Conservation (phyloP, 2,113 vertebrate species). For the Crypturellus undulatus region DNA sequence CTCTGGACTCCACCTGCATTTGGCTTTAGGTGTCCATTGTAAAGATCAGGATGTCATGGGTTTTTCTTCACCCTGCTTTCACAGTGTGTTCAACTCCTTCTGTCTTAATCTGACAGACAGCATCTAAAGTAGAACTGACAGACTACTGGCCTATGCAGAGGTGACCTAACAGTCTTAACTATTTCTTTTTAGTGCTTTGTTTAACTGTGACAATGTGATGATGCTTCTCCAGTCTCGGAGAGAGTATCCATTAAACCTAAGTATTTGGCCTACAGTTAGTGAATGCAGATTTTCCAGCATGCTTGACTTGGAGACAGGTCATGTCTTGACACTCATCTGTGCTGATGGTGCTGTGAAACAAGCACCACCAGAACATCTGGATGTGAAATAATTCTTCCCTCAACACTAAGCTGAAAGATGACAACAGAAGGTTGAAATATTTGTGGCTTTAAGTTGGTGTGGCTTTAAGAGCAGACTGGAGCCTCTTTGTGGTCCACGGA, state of each 20-base stretch:
- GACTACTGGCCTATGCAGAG: neutral
- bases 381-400: neutral
- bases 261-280: neutral
- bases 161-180: neutral
- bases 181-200: neutral
- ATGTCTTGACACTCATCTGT: neutral
- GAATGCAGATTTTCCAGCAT: neutral
- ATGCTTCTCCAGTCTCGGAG: neutral
- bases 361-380: neutral
- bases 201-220: neutral
- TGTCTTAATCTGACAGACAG: neutral
- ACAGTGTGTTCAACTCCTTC: neutral
- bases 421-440: neutral
- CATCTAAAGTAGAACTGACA: neutral
- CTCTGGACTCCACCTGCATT: neutral
- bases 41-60: rapidly evolving
- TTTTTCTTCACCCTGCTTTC: neutral
- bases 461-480: neutral
- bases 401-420: neutral
- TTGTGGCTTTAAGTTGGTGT: neutral
- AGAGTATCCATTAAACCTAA: neutral
- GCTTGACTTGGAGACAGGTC: neutral
- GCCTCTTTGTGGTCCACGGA: neutral
- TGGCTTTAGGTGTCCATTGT: neutral
- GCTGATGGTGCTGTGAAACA: neutral